Evolutionary conservation across 2,797 vertebrate species (phyloP).

Genomic region (Myripristis jacobus): DNA sequence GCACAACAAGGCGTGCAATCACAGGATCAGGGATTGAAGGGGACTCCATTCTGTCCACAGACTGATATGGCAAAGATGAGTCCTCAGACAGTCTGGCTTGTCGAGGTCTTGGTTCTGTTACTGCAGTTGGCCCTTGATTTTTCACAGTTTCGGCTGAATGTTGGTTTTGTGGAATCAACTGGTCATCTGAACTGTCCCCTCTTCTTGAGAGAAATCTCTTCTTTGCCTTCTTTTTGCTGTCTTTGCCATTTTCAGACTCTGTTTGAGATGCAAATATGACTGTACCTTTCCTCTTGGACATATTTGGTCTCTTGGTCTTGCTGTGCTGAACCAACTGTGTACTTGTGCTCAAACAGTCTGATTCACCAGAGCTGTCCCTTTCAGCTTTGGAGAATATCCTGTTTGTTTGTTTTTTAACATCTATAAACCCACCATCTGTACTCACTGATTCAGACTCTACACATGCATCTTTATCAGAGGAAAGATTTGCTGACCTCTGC

Average conservation of each 20-base stretch:
- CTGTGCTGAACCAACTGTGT: rapidly evolving
- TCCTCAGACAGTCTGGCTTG: neutral
- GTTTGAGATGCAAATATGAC: constrained; percentile 23
- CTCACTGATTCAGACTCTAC: neutral
- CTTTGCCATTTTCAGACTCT: constrained; percentile 13
- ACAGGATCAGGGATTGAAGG: rapidly evolving
- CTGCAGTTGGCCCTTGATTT: neutral
- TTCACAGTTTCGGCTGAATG: neutral
- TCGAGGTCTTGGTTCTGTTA: neutral
- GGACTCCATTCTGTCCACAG: neutral
- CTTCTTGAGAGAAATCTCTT: neutral
- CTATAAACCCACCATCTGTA: neutral
- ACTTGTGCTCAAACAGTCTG: neutral
- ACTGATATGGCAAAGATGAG: neutral
- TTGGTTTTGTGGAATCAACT: neutral
- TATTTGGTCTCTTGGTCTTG: neutral
- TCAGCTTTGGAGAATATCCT: neutral
- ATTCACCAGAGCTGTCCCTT: neutral
- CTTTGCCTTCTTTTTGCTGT: neutral
- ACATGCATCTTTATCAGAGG: too few relatives aligned
- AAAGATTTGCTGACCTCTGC: neutral
- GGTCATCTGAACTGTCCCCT: neutral
- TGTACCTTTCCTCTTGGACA: neutral
- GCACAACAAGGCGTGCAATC: neutral
- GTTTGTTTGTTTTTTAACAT: neutral